Percentiles rank a stretch among this genome's conserved stretches.
Evolutionary conservation across 2,797 vertebrate species (phyloP).

Genomic region (Sebastes nivosus): DNA sequence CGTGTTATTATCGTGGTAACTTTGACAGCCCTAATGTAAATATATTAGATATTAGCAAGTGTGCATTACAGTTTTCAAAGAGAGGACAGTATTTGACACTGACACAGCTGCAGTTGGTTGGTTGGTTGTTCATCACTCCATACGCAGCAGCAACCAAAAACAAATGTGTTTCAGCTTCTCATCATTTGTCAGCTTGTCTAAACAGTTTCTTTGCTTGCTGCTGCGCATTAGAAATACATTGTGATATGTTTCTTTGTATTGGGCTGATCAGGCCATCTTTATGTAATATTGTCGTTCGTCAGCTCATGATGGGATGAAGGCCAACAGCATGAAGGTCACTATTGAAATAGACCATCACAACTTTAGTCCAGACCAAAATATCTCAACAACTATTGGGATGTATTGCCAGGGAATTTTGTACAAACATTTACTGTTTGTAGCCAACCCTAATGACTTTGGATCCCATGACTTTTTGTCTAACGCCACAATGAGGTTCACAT

Average conservation of each 20-base stretch:
- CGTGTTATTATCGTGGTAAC: too few species aligned
- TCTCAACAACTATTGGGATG: background rate
- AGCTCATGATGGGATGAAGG: background rate
- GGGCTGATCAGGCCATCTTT: slow-evolving; percentile 16
- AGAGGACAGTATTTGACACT: background rate
- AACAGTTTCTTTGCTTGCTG: slow-evolving; percentile 12
- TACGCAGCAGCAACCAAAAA: background rate
- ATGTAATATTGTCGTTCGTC: slow-evolving; percentile 23
- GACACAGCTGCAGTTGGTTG: background rate
- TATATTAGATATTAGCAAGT: background rate
- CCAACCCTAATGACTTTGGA: background rate
- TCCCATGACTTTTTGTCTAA: background rate
- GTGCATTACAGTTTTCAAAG: background rate
- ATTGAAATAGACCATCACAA: background rate
- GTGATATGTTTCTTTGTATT: background rate
- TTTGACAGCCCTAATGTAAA: background rate
- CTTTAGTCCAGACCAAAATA: background rate
- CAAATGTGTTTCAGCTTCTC: slow-evolving; percentile 8
- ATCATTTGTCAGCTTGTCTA: slow-evolving; percentile 19
- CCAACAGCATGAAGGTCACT: slow-evolving; percentile 16
- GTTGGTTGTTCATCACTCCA: background rate
- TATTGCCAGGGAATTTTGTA: background rate
- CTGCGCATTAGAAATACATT: background rate
- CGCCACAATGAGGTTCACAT: background rate
- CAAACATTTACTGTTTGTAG: background rate